Evolutionary conservation across 2,888 invertebrate species (phyloP).

Genomic region (Epistrophe grossulariae): DNA sequence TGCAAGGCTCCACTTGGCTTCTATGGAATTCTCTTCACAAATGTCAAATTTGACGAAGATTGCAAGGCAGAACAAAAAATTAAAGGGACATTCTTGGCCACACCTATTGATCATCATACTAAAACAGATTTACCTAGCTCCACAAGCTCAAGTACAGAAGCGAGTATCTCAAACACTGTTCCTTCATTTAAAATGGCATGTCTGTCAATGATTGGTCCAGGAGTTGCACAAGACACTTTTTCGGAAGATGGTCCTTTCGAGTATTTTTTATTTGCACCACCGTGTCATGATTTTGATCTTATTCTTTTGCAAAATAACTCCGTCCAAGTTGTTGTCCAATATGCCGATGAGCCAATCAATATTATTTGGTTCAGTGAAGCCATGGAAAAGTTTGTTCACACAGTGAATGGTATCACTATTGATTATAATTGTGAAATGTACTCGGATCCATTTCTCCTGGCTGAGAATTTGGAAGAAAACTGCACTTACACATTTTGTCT

Average conservation of each 20-base stretch:
- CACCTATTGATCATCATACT: background rate
- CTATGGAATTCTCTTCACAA: slow-evolving; percentile 77
- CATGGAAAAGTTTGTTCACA: slow-evolving; percentile 46
- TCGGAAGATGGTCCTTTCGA: slow-evolving; percentile 38
- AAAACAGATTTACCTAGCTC: background rate
- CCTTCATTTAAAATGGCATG: slow-evolving; percentile 54
- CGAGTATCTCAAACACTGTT: background rate
- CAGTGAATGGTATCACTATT: slow-evolving; percentile 45
- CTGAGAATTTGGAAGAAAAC: slow-evolving; percentile 77
- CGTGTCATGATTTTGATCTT: slow-evolving; percentile 78
- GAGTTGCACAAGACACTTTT: background rate
- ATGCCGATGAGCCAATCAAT: slow-evolving; percentile 73
- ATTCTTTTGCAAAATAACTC: slow-evolving; percentile 76
- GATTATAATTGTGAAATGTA: slow-evolving; percentile 80
- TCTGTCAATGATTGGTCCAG: slow-evolving; percentile 10
- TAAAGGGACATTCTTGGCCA: background rate
- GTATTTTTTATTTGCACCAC: slow-evolving; percentile 78
- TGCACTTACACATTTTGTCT: slow-evolving; percentile 81
- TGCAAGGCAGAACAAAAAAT: slow-evolving; percentile 4
- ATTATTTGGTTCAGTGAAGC: slow-evolving; percentile 81
- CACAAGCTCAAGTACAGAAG: background rate
- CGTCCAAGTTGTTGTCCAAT: slow-evolving; percentile 77
- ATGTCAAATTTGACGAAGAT: slow-evolving; percentile 20
- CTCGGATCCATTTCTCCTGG: slow-evolving; percentile 76
- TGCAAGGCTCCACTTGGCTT: slow-evolving; percentile 78